phyloP scores from a whole-genome alignment of 2,113 vertebrate species.

The Seriola aureovittata region DNA sequence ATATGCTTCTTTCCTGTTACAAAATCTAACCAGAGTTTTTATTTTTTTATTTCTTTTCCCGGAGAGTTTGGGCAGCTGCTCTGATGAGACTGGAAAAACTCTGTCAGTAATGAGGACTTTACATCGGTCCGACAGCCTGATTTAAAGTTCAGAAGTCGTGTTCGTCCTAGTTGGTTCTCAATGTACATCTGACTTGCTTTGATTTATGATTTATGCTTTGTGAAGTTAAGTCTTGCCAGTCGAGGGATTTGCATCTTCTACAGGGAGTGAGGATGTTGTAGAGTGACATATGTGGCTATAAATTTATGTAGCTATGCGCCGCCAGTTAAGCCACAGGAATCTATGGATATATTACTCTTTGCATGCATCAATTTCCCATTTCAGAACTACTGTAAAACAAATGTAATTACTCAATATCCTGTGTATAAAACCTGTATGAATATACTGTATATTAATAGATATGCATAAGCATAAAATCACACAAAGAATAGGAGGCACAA shows the following conservation, averaged over 20 bases:
- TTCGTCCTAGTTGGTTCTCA: slow-evolving; percentile 9
- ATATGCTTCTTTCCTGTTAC: neutral
- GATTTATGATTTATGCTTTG: slow-evolving; percentile 24
- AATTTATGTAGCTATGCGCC: neutral
- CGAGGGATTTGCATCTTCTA: slow-evolving; percentile 13
- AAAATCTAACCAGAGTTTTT: slow-evolving; percentile 18
- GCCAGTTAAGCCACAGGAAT: neutral
- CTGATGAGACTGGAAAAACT: slow-evolving; percentile 7
- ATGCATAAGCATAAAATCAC: neutral
- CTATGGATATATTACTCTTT: neutral
- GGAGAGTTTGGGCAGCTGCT: neutral
- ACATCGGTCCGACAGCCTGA: neutral
- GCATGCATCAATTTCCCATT: neutral
- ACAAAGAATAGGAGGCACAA: neutral
- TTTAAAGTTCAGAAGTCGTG: slow-evolving; percentile 5
- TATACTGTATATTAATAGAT: neutral
- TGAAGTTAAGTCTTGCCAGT: neutral
- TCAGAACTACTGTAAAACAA: neutral
- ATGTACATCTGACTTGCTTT: slow-evolving; percentile 36
- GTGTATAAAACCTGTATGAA: neutral
- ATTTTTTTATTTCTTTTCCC: neutral
- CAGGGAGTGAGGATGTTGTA: neutral
- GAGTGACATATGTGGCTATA: neutral
- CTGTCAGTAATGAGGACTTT: slow-evolving; percentile 44
- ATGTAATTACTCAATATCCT: neutral